A percentile compares a stretch with the other conserved stretches of the same genome.
phyloP scores from a whole-genome alignment of 2,888 invertebrate genomes.

The Myathropa florea region DNA sequence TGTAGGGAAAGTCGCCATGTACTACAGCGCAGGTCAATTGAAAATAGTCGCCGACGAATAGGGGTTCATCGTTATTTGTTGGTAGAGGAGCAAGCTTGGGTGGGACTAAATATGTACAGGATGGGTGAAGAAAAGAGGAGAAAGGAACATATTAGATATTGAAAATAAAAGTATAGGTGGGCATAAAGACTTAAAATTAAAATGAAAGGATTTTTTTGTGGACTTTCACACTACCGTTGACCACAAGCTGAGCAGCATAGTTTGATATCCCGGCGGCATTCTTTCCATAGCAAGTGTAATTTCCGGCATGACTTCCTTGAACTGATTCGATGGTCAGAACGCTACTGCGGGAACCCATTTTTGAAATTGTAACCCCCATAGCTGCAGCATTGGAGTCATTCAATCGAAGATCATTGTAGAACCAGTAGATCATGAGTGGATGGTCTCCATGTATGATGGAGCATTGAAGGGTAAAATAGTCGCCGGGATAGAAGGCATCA shows the following conservation, averaged over 20 bases:
- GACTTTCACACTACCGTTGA: conserved; percentile 83
- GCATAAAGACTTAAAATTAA: conserved; percentile 52
- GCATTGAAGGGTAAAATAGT: conserved; percentile 84
- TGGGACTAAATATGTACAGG: conserved; percentile 81
- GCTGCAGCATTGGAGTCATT: conserved; percentile 81
- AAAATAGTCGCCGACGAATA: conserved; percentile 84
- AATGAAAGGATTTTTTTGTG: neutral
- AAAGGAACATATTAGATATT: conserved; percentile 22
- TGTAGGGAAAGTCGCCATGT: conserved; percentile 90
- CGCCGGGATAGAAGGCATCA: conserved; percentile 87
- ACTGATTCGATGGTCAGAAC: conserved; percentile 84
- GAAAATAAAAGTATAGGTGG: conserved; percentile 5
- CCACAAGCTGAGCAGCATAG: conserved; percentile 85
- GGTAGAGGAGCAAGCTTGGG: conserved; percentile 85
- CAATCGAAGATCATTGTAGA: conserved; percentile 83
- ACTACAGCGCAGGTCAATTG: conserved; percentile 85
- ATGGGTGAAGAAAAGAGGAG: conserved; percentile 44
- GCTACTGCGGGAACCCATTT: conserved; percentile 82
- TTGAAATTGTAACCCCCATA: conserved; percentile 80
- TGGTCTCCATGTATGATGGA: conserved; percentile 89
- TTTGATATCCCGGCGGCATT: conserved; percentile 86
- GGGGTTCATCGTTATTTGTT: conserved; percentile 83
- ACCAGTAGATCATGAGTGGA: conserved; percentile 89
- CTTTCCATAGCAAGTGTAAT: conserved; percentile 85
- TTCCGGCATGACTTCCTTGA: conserved; percentile 85